Conservation (phyloP, 2,113 vertebrate genomes). For the Catharus bicknelli region DNA sequence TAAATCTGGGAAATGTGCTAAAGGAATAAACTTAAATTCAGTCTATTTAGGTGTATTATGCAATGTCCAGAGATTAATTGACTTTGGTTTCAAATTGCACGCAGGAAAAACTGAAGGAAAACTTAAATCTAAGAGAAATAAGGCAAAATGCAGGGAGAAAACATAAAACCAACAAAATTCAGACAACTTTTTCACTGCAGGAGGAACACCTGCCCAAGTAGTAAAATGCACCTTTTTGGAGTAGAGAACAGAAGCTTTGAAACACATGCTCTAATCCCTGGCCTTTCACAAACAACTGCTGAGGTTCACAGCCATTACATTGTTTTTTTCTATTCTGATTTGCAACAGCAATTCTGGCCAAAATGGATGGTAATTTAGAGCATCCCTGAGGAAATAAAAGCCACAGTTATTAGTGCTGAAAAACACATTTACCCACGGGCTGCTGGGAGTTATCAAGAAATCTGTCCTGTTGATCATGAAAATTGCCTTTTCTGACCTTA, state of each 20-base stretch:
- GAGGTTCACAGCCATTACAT: background rate
- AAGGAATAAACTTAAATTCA: background rate
- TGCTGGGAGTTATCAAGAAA: background rate
- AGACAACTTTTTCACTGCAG: background rate
- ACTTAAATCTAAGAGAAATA: background rate
- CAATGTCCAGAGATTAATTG: background rate
- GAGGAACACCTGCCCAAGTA: background rate
- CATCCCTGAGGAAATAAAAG: background rate
- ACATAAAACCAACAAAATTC: background rate
- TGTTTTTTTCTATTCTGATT: background rate
- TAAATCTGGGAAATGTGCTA: background rate
- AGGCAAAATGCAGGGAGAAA: background rate
- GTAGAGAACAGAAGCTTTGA: background rate
- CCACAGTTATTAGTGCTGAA: background rate
- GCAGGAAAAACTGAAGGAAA: background rate
- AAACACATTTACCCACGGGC: background rate
- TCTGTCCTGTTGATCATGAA: background rate
- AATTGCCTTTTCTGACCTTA: background rate
- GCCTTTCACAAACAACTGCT: background rate
- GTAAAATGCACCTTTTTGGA: background rate
- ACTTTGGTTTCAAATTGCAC: background rate
- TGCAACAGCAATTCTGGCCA: background rate
- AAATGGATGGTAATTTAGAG: background rate
- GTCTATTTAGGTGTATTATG: background rate
- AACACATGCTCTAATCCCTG: background rate